Base-by-base conservation (phyloP, 2,113 vertebrate species). In the Phylloscopus whistleri region DNA sequence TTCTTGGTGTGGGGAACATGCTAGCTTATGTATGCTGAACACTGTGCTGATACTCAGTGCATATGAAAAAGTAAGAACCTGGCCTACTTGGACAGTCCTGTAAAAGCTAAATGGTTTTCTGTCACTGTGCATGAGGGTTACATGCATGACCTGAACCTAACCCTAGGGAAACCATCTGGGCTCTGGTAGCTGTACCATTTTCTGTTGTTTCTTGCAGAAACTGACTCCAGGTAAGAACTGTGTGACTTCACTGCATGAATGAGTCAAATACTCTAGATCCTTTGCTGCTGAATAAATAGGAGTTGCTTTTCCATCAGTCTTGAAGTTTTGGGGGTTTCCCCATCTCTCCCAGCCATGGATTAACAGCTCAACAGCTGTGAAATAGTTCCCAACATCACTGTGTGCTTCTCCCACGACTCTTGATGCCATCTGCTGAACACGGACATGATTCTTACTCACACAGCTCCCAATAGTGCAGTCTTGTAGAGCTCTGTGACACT, bases 381-480 rank as follows among this genome's bases (percentile, higher is more conserved):
- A 82, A 58, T 24, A 30, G 12, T 52, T 75, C 22, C 26, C 18
- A 59, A 6, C 21, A 56, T 37, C 19, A 27, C 39, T 37, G 6
- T 39, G 7, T 72, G 16, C 44, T 72, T 84, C 52, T 87, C 8
- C 27, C 26, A 30, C 19, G 52, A 27, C 17, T 13, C 16, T 52
- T 7, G 10, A 17, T 79, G 60, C 17, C 52, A 44, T n/a, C 27
- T 56, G 18, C 52, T 67, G 70, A 79, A 31, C 7, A 12, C 0
- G 0, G 58, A 4, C 11, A 2, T 11, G 20, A 16, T 33, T 46
- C 44, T 48, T 39, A 9, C 55, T 64, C 33, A 53, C 19, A 26
- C 19, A 4, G 1, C 14, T 77, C 30, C 30, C 22, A 17, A 0
- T 0, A 37, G 13, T 26, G 7, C 33, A 12, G 15, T 44, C 63